Percentiles rank a stretch among this genome's conserved stretches.
These are phyloP conservation scores for Emberiza fucata DNA, from an alignment of 2,113 vertebrate species.

Conservation along the genomic window DNA sequence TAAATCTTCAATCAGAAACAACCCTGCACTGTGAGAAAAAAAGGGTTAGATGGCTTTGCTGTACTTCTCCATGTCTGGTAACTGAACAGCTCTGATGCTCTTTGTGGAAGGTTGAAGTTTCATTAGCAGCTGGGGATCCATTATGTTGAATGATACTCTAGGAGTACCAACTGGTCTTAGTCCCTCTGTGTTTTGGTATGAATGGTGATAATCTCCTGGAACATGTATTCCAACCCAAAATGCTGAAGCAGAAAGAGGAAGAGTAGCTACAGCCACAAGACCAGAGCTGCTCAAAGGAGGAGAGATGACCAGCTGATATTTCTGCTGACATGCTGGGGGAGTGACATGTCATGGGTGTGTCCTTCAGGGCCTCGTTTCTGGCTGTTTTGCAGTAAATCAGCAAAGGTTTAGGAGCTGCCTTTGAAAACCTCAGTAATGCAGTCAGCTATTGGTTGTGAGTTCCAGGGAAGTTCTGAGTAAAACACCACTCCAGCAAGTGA, in stretches of 20 bases:
- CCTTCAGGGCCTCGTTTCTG: background rate
- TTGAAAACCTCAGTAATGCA: background rate
- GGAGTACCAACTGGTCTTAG: background rate
- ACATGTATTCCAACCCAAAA: background rate
- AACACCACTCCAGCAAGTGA: background rate
- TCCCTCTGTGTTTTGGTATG: background rate
- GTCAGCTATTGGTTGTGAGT: background rate
- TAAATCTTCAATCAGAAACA: background rate
- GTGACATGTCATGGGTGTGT: rapidly evolving
- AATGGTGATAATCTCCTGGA: background rate
- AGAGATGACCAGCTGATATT: background rate
- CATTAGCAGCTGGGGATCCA: background rate
- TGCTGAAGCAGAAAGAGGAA: background rate
- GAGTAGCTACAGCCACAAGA: background rate
- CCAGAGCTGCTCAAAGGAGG: background rate
- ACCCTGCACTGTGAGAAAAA: background rate
- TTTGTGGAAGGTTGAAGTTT: background rate
- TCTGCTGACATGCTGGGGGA: background rate
- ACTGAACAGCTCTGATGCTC: background rate
- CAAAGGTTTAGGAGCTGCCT: background rate
- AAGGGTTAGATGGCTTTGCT: background rate
- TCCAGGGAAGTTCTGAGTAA: background rate
- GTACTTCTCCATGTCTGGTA: background rate
- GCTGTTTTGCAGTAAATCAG: background rate
- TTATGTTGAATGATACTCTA: background rate